Base-by-base conservation (phyloP, 2,888 invertebrate species). In the Trachelus troglodyta region DNA sequence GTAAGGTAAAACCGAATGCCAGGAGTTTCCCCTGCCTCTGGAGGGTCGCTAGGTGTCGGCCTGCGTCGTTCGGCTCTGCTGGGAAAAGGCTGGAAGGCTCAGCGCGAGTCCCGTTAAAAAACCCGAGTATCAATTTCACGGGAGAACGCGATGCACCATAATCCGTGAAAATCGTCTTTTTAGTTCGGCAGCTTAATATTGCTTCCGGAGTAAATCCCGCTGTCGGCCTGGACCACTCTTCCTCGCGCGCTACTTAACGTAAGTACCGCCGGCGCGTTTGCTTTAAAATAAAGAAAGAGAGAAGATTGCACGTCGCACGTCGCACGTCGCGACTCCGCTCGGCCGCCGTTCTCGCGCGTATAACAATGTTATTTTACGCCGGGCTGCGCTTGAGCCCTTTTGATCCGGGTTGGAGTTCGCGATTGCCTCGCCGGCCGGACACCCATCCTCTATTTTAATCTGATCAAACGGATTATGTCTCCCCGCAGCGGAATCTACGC, bases 281-380 rank as follows among this genome's bases (percentile, higher is more conserved):
- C 33, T n/a, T 82, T 82, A 86, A 87, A 87, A 88, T 86, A 87
- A 87, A 87, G 86, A 86, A 84, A 85, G 81, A 80, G 15, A 15
- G 69, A 84, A 85, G 81, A 79, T 12, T 77, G 79, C 79, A 78
- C 71, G 79, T 79, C 12, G 37, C 37, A 0, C 4, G 77, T n/a
- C 79, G 79, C 79, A 77, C 76, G 78, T 79, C 80, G 73, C 69
- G 40, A 75, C 77, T 77, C 69, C 76, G 79, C 78, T 80, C 71
- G 12, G 12, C 1, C 33, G 11, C 12, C 74, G 37, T n/a, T 69
- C 75, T 76, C 75, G 34, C 87, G 85, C 86, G 87, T 87, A 85
- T 87, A 86, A 89, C 91, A 91, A 91, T 90, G 91, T 91, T 91
- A 91, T 91, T 91, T 91, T 91, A 90, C 91, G 91, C 89, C 88